These are phyloP conservation scores for Podabrus alpinus DNA, from an alignment of 2,888 invertebrate species.

Conservation along the genomic window DNA sequence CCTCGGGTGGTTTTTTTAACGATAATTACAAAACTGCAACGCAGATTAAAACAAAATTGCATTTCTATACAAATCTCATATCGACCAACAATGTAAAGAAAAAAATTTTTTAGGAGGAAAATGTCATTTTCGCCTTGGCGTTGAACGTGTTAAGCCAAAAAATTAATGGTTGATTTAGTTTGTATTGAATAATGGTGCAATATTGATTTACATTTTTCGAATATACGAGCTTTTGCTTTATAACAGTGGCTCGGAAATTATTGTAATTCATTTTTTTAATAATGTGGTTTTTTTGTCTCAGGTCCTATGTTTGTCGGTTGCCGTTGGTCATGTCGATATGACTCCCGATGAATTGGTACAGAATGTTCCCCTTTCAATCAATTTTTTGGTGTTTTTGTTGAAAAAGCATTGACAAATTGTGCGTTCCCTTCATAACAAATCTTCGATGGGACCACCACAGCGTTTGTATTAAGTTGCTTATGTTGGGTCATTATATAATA, in stretches of 20 bases:
- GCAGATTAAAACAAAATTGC: no score
- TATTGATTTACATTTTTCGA: conserved; percentile 41
- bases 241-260: conserved; percentile 49
- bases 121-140: no score
- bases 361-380: conserved; percentile 95
- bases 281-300: conserved; percentile 50
- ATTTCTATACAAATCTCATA: no score
- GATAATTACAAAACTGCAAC: no score
- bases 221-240: conserved; percentile 22
- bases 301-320: conserved; percentile 97
- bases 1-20: no score
- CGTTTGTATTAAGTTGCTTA: conserved; percentile 85
- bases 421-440: conserved; percentile 96
- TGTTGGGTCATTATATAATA: not conserved
- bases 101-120: no score
- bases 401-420: conserved; percentile 99
- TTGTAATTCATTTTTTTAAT: conserved; percentile 30
- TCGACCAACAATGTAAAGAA: no score
- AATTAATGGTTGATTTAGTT: conserved; percentile 40
- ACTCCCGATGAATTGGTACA: conserved; percentile 92
- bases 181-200: conserved; percentile 53
- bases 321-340: conserved; percentile 98
- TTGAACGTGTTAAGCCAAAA: conserved; percentile 55
- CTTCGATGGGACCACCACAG: conserved; percentile 98
- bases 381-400: conserved; percentile 97